Percentiles rank a stretch among this genome's conserved stretches.
These are phyloP conservation scores for Fragum fragum DNA, from an alignment of 2,888 invertebrate genomes.

Conservation along the genomic window DNA sequence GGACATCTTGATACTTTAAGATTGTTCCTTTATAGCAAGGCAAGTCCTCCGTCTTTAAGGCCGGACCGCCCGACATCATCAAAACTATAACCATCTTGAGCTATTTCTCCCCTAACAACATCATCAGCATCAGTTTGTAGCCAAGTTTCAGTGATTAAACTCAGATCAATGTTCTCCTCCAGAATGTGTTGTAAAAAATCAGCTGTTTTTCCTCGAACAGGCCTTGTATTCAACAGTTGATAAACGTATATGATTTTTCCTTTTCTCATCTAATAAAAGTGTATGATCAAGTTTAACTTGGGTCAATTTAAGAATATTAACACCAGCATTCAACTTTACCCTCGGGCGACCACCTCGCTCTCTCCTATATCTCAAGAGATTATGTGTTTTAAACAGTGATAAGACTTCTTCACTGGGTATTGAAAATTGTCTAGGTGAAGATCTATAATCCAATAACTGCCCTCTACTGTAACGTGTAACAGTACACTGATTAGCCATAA, in stretches of 20 bases:
- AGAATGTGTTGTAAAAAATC: slow-evolving; percentile 43
- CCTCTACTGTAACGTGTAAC: slow-evolving; percentile 32
- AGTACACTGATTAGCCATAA: slow-evolving; percentile 24
- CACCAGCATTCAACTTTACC: slow-evolving; percentile 32
- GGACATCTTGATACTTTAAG: slow-evolving; percentile 37
- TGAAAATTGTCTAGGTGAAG: slow-evolving; percentile 8
- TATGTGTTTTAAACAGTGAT: slow-evolving; percentile 23
- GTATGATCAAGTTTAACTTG: slow-evolving; percentile 36
- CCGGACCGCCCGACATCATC: slow-evolving; percentile 41
- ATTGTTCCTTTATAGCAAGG: slow-evolving; percentile 28
- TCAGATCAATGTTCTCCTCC: slow-evolving; percentile 46
- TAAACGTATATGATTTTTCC: slow-evolving; percentile 28
- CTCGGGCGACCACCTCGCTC: slow-evolving; percentile 44
- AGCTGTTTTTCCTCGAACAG: slow-evolving; percentile 44
- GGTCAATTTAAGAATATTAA: slow-evolving; percentile 31
- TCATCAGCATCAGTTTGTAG: slow-evolving; percentile 40
- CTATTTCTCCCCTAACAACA: slow-evolving; percentile 39
- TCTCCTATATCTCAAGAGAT: slow-evolving; percentile 31
- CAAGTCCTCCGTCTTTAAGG: slow-evolving; percentile 35
- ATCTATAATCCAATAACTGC: slow-evolving; percentile 28
- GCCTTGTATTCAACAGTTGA: slow-evolving; percentile 50
- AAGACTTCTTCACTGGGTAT: slow-evolving; percentile 23
- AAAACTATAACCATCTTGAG: slow-evolving; percentile 37
- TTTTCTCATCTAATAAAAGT: slow-evolving; percentile 26
- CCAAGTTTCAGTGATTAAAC: slow-evolving; percentile 44